Evolutionary conservation across 1,140 invertebrate genomes (phyloP).

Genomic region (Pteromalus puparum): DNA sequence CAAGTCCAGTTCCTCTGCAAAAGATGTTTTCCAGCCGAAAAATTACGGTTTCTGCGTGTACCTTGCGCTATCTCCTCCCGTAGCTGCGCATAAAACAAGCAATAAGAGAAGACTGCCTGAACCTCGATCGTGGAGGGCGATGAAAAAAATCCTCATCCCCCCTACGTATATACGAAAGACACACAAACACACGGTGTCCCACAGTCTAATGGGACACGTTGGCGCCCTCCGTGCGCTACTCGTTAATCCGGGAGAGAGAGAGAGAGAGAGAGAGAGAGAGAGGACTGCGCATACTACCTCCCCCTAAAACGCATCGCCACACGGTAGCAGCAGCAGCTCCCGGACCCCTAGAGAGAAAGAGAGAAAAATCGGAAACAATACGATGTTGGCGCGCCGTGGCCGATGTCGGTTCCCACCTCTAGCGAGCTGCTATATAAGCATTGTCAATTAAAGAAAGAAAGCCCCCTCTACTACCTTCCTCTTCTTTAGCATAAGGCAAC

Average conservation of each 20-base stretch:
- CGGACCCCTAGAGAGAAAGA: background rate
- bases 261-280: slow-evolving; percentile 34
- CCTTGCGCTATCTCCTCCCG: slow-evolving; percentile 59
- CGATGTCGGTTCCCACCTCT: slow-evolving; percentile 68
- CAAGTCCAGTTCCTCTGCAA: background rate
- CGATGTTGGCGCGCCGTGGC: slow-evolving; percentile 63
- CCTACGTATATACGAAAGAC: background rate
- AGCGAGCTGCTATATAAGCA: slow-evolving; percentile 24
- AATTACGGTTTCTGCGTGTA: slow-evolving; percentile 47
- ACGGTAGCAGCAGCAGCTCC: background rate
- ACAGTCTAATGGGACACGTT: slow-evolving; percentile 62
- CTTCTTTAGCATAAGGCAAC: slow-evolving; percentile 63
- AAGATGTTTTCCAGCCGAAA: background rate
- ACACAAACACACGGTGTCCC: slow-evolving; percentile 13
- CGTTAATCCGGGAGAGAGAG: slow-evolving; percentile 57
- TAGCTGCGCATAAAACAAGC: background rate
- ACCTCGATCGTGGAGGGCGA: slow-evolving; percentile 2
- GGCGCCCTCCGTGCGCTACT: slow-evolving; percentile 57
- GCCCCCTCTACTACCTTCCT: background rate
- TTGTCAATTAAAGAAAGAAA: slow-evolving; percentile 55
- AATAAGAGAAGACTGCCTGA: slow-evolving; percentile 18
- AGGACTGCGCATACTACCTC: background rate
- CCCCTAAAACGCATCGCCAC: slow-evolving; percentile 1
- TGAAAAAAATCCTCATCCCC: background rate
- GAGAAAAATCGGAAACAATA: slow-evolving; percentile 68